Evolutionary conservation across 2,797 vertebrate genomes (phyloP).

Genomic region (Pygocentrus nattereri): DNA sequence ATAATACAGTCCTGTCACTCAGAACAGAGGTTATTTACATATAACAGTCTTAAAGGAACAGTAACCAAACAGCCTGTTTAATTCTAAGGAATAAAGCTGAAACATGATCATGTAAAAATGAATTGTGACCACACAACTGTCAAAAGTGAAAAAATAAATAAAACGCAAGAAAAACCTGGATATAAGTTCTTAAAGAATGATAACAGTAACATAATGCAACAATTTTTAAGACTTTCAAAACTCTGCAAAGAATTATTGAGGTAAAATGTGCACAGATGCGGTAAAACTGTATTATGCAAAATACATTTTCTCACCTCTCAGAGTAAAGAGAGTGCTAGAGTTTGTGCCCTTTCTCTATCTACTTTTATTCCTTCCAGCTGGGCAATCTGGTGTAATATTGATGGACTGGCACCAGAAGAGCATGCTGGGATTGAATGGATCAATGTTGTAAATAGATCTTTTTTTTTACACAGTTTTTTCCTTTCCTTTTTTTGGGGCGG

Average conservation of each 20-base stretch:
- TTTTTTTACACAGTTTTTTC: neutral
- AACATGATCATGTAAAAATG: no score
- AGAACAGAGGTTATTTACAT: no score
- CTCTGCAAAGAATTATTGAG: neutral
- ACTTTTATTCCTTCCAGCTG: slow-evolving; percentile 7
- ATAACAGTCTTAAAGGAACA: no score
- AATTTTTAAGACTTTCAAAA: neutral
- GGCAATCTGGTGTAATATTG: neutral
- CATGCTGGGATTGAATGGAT: slow-evolving; percentile 10
- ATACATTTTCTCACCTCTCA: neutral
- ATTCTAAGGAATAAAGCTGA: no score
- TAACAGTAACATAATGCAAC: no score
- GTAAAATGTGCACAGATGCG: neutral
- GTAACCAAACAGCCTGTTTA: no score
- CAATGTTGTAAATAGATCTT: slow-evolving; percentile 23
- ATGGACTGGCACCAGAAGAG: slow-evolving; percentile 8
- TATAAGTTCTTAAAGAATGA: no score
- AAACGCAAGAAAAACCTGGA: no score
- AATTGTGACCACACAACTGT: no score
- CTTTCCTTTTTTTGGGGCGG: neutral
- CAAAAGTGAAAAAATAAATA: no score
- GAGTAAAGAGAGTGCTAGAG: neutral
- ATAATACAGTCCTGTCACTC: no score
- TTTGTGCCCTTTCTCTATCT: neutral
- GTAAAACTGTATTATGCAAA: neutral